Percentiles rank a stretch among this genome's conserved stretches.
phyloP scores from a whole-genome alignment of 2,888 invertebrate species.

The Tachina grossa region DNA sequence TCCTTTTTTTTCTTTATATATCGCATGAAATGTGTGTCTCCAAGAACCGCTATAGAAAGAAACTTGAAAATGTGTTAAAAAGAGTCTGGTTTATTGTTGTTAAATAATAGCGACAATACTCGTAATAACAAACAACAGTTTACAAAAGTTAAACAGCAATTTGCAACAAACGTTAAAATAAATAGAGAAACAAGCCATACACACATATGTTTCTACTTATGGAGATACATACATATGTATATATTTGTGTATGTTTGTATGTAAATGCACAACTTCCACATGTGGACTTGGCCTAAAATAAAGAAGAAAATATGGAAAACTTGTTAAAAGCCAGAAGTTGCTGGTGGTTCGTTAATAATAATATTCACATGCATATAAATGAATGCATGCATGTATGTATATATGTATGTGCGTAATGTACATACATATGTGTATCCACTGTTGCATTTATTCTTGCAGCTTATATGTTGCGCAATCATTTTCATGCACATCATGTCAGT shows the following conservation, averaged over 20 bases:
- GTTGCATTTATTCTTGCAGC: constrained; percentile 40
- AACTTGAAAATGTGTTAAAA: constrained; percentile 51
- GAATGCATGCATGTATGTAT: neutral
- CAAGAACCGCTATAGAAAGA: constrained; percentile 57
- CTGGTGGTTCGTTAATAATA: constrained; percentile 1
- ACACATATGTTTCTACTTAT: neutral
- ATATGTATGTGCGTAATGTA: neutral
- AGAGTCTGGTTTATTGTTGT: constrained; percentile 39
- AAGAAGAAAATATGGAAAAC: constrained; percentile 52
- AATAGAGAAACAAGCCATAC: neutral
- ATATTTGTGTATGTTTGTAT: neutral
- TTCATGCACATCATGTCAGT: constrained; percentile 55
- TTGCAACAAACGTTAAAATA: constrained; percentile 42
- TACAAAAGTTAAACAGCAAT: constrained; percentile 45
- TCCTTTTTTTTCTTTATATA: neutral
- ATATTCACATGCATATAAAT: neutral
- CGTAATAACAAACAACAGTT: constrained; percentile 30
- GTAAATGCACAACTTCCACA: constrained; percentile 61
- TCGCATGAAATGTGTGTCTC: constrained; percentile 34
- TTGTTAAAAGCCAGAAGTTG: constrained; percentile 42
- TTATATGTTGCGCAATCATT: constrained; percentile 64
- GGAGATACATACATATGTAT: neutral
- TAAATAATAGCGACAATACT: constrained; percentile 52
- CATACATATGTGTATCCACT: neutral
- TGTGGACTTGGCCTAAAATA: constrained; percentile 71